A percentile compares a stretch with the other conserved stretches of the same genome.
Conservation (phyloP, 1,140 invertebrate genomes). For the Tetragonula clypearis region DNA sequence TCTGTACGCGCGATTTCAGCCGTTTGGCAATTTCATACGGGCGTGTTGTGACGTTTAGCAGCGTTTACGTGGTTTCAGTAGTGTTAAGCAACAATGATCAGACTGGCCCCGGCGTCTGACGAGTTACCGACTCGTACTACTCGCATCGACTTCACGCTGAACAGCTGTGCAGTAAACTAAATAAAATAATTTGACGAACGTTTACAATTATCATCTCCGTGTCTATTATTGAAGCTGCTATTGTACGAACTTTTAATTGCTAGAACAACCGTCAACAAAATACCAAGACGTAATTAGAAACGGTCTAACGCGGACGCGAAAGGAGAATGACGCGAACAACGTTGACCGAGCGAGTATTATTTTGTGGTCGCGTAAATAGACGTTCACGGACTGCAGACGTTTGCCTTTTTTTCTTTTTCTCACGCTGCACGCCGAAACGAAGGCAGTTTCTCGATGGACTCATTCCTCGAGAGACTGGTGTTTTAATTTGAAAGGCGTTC, state of each 20-base stretch:
- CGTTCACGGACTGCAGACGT: no score
- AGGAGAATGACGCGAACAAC: background rate
- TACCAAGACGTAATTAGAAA: background rate
- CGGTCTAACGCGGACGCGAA: background rate
- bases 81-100: no score
- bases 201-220: background rate
- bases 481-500: conserved; percentile 5
- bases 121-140: background rate
- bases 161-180: no score
- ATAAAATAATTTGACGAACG: background rate
- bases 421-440: background rate
- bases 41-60: background rate
- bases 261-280: background rate
- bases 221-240: background rate
- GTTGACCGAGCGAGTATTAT: background rate
- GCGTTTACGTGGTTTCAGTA: background rate
- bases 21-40: background rate
- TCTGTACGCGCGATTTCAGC: no score
- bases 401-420: background rate
- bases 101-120: background rate
- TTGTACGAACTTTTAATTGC: background rate
- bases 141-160: background rate
- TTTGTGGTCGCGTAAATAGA: background rate
- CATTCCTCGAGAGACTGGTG: background rate
- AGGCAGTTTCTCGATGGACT: background rate